Evolutionary conservation across 2,888 invertebrate species (phyloP).

Genomic region (Dysmachus trigonus): DNA sequence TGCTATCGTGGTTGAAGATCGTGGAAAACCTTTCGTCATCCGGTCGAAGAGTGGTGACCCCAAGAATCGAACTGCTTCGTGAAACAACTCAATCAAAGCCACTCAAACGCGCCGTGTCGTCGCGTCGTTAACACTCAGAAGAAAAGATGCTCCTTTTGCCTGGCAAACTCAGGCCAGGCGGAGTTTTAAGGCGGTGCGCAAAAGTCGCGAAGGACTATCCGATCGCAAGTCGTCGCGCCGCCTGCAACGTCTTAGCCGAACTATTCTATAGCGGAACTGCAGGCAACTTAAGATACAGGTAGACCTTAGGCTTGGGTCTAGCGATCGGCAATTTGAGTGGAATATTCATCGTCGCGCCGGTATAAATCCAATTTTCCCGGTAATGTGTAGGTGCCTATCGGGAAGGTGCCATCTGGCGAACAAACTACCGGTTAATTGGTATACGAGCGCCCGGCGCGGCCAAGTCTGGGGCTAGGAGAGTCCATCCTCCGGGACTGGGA

Average conservation of each 20-base stretch:
- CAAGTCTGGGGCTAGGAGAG: background rate
- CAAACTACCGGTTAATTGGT: conserved; percentile 48
- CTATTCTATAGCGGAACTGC: background rate
- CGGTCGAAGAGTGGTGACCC: background rate
- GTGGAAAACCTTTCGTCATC: conserved; percentile 36
- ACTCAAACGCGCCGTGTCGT: background rate
- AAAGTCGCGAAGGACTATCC: background rate
- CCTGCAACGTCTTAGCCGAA: background rate
- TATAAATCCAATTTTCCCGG: conserved; percentile 28
- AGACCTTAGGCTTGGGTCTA: background rate
- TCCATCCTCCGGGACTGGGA: background rate
- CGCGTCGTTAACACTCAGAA: background rate
- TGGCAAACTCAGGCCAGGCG: background rate
- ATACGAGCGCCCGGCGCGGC: background rate
- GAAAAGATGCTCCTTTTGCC: conserved; percentile 20
- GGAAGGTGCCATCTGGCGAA: conserved; percentile 36
- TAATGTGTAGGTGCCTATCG: conserved; percentile 44
- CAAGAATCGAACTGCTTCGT: conserved; percentile 25
- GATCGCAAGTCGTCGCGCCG: background rate
- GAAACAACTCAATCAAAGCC: conserved; percentile 43
- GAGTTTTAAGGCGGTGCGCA: background rate
- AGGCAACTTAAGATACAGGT: background rate
- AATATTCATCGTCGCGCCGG: background rate
- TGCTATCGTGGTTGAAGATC: background rate
- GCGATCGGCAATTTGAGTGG: background rate